These are phyloP conservation scores for Acrobasis consociella DNA, from an alignment of 2,888 invertebrate genomes.

Conservation along the genomic window DNA sequence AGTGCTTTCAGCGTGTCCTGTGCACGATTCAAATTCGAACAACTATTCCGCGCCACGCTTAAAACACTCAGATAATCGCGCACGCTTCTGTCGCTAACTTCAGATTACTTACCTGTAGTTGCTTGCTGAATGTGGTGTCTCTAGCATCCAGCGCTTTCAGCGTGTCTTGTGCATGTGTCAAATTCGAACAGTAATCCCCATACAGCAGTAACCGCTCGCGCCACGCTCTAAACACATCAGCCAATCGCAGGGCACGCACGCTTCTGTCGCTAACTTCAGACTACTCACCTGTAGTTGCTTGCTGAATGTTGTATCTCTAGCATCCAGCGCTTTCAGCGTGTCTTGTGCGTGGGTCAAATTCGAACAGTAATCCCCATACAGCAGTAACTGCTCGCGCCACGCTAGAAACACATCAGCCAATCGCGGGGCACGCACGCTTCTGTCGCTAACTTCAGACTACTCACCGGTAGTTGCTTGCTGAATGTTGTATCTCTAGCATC, in stretches of 20 bases:
- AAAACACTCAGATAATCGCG: constrained; percentile 91
- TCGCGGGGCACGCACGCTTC: no score
- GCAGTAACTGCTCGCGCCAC: constrained; percentile 94
- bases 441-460: constrained; percentile 39
- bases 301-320: constrained; percentile 85
- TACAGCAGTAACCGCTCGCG: no score
- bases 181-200: constrained; percentile 98
- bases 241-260: constrained; percentile 66
- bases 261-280: neutral
- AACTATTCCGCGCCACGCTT: constrained; percentile 96
- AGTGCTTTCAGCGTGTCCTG: constrained; percentile 91
- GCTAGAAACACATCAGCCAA: constrained; percentile 94
- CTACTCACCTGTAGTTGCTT: constrained; percentile 86
- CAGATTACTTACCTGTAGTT: constrained; percentile 86
- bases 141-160: constrained; percentile 89
- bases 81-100: constrained; percentile 86
- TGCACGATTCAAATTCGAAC: constrained; percentile 95
- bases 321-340: constrained; percentile 89
- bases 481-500: constrained; percentile 86
- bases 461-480: constrained; percentile 86
- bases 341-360: constrained; percentile 95
- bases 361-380: constrained; percentile 98
- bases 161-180: constrained; percentile 93
- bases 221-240: constrained; percentile 95
- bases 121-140: constrained; percentile 85